Conservation (phyloP, 2,113 vertebrate species). For the Crotalus viridis region DNA sequence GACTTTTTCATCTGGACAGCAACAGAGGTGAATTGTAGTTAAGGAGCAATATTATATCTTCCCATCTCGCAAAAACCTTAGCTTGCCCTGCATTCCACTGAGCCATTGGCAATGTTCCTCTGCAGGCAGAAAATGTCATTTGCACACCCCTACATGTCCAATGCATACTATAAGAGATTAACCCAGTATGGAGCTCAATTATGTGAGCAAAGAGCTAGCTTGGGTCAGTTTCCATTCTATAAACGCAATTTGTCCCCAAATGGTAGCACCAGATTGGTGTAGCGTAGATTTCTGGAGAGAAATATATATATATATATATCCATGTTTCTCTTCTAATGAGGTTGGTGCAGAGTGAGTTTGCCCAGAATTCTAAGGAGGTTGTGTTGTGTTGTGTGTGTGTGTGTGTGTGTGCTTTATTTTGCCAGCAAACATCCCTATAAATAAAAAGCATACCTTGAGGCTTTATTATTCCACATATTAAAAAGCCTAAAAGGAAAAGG, state of each 20-base stretch:
- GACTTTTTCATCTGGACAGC: constrained; percentile 28
- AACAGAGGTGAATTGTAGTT: not conserved
- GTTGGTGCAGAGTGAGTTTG: not conserved
- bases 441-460: constrained; percentile 22
- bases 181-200: not conserved
- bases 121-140: not conserved
- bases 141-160: not conserved
- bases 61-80: not conserved
- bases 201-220: not conserved
- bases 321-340: constrained; percentile 9
- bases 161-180: not conserved
- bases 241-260: not conserved
- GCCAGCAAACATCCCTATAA: constrained; percentile 20
- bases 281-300: not conserved
- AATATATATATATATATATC: not conserved
- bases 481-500: constrained; percentile 18
- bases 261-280: not conserved
- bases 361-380: not conserved
- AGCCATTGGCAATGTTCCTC: not conserved
- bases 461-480: constrained; percentile 35
- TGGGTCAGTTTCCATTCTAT: not conserved
- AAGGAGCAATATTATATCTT: not conserved
- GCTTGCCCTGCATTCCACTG: not conserved
- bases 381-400: not conserved
- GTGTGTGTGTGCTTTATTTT: not conserved